Base-by-base conservation (phyloP, 2,113 vertebrate species). In the Vulpes vulpes region DNA sequence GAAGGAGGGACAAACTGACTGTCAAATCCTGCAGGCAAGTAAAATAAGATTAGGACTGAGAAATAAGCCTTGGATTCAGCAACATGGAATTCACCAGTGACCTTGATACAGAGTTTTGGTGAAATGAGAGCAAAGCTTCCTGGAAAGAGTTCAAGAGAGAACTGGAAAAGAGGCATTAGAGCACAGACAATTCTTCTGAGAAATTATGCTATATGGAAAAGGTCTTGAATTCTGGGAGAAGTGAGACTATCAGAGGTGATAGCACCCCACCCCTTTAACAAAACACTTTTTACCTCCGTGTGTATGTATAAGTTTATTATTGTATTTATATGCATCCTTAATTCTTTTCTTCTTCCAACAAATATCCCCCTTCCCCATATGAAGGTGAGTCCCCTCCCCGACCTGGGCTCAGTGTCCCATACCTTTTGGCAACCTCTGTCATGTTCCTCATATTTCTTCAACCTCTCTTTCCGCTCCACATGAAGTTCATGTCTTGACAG, bases 21-120 rank as follows among this genome's bases (percentile, higher is more conserved):
- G 30, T 94, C 87, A 71, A 57, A 89, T 85, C 83, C 62, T 55
- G 53, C 25, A 79, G 85, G 43, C 49, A 76, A 82, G 81, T 71
- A 89, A 86, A 84, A 57, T 93, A 83, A 90, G 38, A 96, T 92
- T 78, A 92, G 73, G 84, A 49, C 93, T 87, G 67, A 82, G 80
- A 91, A 85, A 92, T 86, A 97, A 86, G 91, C 60, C 14, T 3
- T 35, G 93, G 84, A 92, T 92, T 94, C 92, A 83, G 84, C n/a
- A 73, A 89, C 60, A 53, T 11, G 67, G 27, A 95, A 95, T 49
- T 82, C 43, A 60, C 12, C 35, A 30, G 93, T 94, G 94, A 90
- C 92, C 89, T 73, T 62, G 51, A 59, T 65, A 74, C 80, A 78
- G 38, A 43, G 84, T 94, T 96, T 90, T 32, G 35, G 17, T 49